These are phyloP conservation scores for Drosophila nigricruria DNA, from an alignment of 2,888 invertebrate genomes.

Conservation along the genomic window DNA sequence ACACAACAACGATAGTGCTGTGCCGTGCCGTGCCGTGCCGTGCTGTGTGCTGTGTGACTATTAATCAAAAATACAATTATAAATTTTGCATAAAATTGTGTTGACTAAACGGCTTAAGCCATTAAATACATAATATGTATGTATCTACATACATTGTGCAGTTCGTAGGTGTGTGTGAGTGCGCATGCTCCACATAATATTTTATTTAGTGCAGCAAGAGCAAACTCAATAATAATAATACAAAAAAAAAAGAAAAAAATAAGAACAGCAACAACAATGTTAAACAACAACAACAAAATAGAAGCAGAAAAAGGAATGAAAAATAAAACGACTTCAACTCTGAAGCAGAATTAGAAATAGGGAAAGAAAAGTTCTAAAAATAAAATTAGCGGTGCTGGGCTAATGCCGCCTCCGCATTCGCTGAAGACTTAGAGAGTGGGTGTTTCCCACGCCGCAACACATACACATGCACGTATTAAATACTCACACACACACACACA, in stretches of 20 bases:
- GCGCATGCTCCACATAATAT: constrained; percentile 51
- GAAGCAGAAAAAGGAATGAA: not conserved
- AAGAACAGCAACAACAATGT: not conserved
- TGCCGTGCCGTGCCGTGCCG: not conserved
- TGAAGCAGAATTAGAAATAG: not conserved
- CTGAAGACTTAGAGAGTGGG: constrained; percentile 33
- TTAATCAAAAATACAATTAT: constrained; percentile 7
- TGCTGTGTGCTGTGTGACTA: not conserved
- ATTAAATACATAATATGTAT: constrained; percentile 52
- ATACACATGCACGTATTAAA: constrained; percentile 2
- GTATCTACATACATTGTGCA: constrained; percentile 52
- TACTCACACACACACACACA: not conserved
- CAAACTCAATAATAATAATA: not conserved
- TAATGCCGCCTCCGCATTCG: constrained; percentile 7
- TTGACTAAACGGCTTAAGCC: constrained; percentile 40
- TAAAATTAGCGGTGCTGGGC: constrained; percentile 1
- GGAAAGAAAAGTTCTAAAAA: not conserved
- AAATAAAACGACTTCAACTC: too few relatives aligned
- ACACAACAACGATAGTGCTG: not conserved
- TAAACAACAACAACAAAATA: not conserved
- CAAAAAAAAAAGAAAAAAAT: not conserved
- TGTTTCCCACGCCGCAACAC: constrained; percentile 35
- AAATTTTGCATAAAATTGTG: constrained; percentile 21
- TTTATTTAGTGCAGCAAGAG: constrained; percentile 19
- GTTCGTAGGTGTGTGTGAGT: constrained; percentile 39